Evolutionary conservation across 2,888 invertebrate species (phyloP), one percentile per base, ranked within the genome.

Genomic region (Tipula lateralis): DNA sequence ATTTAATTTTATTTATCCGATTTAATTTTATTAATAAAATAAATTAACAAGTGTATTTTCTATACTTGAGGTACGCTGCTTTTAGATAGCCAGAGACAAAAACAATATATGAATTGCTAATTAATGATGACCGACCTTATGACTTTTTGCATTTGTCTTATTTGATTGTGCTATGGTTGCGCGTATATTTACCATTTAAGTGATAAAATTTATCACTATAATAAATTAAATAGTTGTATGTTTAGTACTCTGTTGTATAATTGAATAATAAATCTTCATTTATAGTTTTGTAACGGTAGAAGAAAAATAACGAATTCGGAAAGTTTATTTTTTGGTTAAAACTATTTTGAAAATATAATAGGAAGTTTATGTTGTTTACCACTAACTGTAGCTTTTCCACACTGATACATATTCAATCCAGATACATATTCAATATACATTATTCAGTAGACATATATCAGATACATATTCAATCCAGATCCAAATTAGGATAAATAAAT

Each of bases 1-100:
- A 66, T 66, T 66, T 66, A 66, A 66, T 66, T 66, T 66, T 66
- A 24, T 66, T 66, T 66, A 66, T 66, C 66, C 66, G 24, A 50
- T 66, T 66, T 66, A 24, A 24, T 66, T 66, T 66, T 66, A 66
- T 24, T 24, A 66, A 66, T 66, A 66, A 66, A 66, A 66, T 66
- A 66, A 66, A 66, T 66, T 66, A 66, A 66, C 66, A 66, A 66
- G 66, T 66, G 66, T 66, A 66, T 66, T 66, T 66, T 44, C 5
- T 44, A 9, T 44, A 44, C 7, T 2, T 4, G 39, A 7, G 3
- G n/a, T 9, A 9, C 66, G 66, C 66, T 66, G 66, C n/a, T n/a
- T n/a, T n/a, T n/a, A n/a, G n/a, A 24, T 66, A 66, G 24, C 66
- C 66, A 66, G 12, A 66, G 2, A 66, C 66, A 66, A 66, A 66